phyloP scores from a whole-genome alignment of 1,140 invertebrate species.

The Saccostrea glomerata region DNA sequence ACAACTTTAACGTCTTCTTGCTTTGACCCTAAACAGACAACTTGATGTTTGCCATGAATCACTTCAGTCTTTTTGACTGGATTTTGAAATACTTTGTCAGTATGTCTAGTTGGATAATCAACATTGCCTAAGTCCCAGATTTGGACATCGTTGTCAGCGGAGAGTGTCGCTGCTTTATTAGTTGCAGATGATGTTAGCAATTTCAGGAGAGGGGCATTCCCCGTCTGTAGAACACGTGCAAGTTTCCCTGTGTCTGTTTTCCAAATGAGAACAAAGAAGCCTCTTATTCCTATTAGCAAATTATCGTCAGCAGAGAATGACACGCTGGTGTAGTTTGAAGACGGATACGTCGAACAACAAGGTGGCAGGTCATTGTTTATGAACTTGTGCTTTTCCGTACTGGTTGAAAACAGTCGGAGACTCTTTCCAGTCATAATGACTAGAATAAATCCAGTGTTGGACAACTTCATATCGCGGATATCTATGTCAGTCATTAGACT shows the following conservation, averaged over 20 bases:
- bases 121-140: conserved; percentile 75
- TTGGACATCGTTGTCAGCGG: conserved; percentile 70
- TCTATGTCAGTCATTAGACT: conserved; percentile 69
- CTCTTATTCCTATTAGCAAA: conserved; percentile 67
- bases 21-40: conserved; percentile 58
- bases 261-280: conserved; percentile 73
- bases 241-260: conserved; percentile 65
- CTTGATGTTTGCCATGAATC: conserved; percentile 57
- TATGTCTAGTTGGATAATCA: conserved; percentile 66
- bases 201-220: conserved; percentile 62
- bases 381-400: conserved; percentile 55
- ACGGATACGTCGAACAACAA: conserved; percentile 65
- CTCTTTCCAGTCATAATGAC: conserved; percentile 64
- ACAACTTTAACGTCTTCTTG: conserved; percentile 67
- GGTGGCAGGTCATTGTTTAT: conserved; percentile 66
- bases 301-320: conserved; percentile 70
- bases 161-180: conserved; percentile 70
- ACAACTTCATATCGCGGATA: conserved; percentile 65
- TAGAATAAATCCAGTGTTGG: conserved; percentile 64
- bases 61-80: conserved; percentile 60
- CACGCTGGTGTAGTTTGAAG: conserved; percentile 68
- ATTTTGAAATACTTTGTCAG: conserved; percentile 64
- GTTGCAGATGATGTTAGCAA: conserved; percentile 68
- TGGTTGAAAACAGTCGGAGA: conserved; percentile 64
- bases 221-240: conserved; percentile 67